Evolutionary conservation across 2,113 vertebrate species (phyloP), one percentile per base, ranked within the genome.

Genomic region (Hippocampus comes): DNA sequence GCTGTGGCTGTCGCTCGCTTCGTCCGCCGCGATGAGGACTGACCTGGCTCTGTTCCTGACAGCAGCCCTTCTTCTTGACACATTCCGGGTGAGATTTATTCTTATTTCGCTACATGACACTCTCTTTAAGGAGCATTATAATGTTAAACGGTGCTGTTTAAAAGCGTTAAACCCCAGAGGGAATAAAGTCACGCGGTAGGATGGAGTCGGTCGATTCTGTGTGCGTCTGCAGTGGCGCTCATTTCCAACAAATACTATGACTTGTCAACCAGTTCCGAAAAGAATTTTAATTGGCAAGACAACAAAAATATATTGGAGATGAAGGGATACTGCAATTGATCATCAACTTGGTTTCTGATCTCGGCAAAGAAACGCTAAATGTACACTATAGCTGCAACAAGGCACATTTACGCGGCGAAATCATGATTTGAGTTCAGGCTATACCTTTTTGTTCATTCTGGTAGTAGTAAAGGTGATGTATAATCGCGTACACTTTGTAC

Each of bases 11-110:
- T n/a, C 34, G 30, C 68, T 56, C 30, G 34, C 49, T 74, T 80
- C 65, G 76, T 73, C 83, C 87, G 90, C 87, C 85, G 90, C 88
- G 74, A 93, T 93, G 92, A 91, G 86, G 86, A 78, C 81, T 67
- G 88, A 89, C 90, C 87, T 84, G 82, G 86, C 88, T 71, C 76
- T 90, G 86, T 84, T 91, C 74, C 84, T 92, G 86, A 86, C 88
- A 78, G 88, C 86, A 81, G 85, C 83, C 75, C 82, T 92, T 61
- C 87, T 91, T 68, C 79, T 92, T 68, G 82, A 86, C 86, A 79
- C 89, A 70, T 86, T 89, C 84, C 81, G 86, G 92, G 92, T 93
- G 77, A 92, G 90, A 74, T 84, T 73, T 78, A 25, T 48, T 46
- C 49, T 25, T 59, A 25, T 70, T 56, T 27, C 57, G 21, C 9